Base-by-base conservation (phyloP, 2,797 vertebrate genomes). In the Scomberomorus guttatus region DNA sequence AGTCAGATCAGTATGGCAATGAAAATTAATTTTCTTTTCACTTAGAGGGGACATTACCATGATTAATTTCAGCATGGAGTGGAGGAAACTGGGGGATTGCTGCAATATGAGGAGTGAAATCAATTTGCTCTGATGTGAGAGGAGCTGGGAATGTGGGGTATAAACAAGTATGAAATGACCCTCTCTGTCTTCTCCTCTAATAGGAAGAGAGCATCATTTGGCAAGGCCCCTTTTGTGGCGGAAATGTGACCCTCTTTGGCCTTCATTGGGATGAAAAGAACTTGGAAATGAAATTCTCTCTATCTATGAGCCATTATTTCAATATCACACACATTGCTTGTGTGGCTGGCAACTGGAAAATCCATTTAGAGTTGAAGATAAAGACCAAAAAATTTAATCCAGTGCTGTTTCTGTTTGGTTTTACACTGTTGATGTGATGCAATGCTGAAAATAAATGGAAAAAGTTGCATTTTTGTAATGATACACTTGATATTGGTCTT, bases 21-120 rank as follows among this genome's bases (percentile, higher is more conserved):
- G 94, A 95, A 96, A 97, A 97, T 97, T 96, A 96, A 97, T 97
- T 97, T 96, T 96, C 95, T 96, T 95, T 97, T 97, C 96, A 96
- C 96, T 97, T 96, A 95, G 93, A 95, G 92, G 92, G 92, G 94
- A 95, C 96, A 97, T 97, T 96, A 96, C 90, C 94, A 93, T 96
- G 96, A 97, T 97, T 97, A 95, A 97, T 97, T 95, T 95, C 91
- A 88, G 84, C 87, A 64, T 57, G 44, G 74, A 92, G 87, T 90
- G 89, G 93, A 94, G 91, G 93, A 95, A 96, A 96, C 79, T 87
- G 86, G 94, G 94, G 92, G 87, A 94, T 93, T 93, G 95, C 92
- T 94, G 94, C 88, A 95, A 95, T 94, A 91, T 90, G 84, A 95
- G 91, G 93, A 96, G 94, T 88, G 94, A 95, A 95, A 96, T 96